phyloP scores from a whole-genome alignment of 2,113 vertebrate genomes.

The Argyrosomus japonicus region DNA sequence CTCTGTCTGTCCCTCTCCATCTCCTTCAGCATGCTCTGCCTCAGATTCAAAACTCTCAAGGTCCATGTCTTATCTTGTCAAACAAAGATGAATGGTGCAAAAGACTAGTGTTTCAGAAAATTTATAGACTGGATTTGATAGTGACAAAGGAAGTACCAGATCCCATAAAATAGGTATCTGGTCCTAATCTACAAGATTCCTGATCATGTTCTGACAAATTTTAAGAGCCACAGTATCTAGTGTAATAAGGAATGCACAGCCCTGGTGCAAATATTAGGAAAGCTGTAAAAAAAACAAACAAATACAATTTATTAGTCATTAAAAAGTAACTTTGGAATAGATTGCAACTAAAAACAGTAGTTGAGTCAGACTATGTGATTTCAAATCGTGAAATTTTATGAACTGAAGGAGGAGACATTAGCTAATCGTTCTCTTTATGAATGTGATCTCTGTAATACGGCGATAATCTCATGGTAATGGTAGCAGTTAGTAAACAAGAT shows the following conservation, averaged over 20 bases:
- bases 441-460: slow-evolving; percentile 63
- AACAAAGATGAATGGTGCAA: not conserved
- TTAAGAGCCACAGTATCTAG: slow-evolving; percentile 18
- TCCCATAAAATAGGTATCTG: slow-evolving; percentile 1
- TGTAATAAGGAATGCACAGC: slow-evolving; percentile 26
- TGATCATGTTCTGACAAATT: slow-evolving; percentile 30
- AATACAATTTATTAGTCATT: slow-evolving; percentile 28
- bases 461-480: slow-evolving; percentile 67
- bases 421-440: slow-evolving; percentile 52
- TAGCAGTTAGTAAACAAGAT: slow-evolving; percentile 71
- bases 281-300: slow-evolving; percentile 26
- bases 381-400: slow-evolving; percentile 39
- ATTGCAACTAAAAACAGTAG: slow-evolving; percentile 8
- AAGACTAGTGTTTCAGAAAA: not conserved
- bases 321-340: slow-evolving; percentile 20
- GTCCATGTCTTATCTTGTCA: not conserved
- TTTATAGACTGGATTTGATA: slow-evolving; percentile 10
- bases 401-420: slow-evolving; percentile 31
- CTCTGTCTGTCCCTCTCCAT: not conserved
- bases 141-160: slow-evolving; percentile 19
- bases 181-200: not conserved
- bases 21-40: not conserved
- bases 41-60: not conserved
- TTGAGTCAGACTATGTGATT: slow-evolving; percentile 23
- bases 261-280: slow-evolving; percentile 16